Evolutionary conservation across 2,113 vertebrate genomes (phyloP).

Genomic region (Neotragus moschatus): DNA sequence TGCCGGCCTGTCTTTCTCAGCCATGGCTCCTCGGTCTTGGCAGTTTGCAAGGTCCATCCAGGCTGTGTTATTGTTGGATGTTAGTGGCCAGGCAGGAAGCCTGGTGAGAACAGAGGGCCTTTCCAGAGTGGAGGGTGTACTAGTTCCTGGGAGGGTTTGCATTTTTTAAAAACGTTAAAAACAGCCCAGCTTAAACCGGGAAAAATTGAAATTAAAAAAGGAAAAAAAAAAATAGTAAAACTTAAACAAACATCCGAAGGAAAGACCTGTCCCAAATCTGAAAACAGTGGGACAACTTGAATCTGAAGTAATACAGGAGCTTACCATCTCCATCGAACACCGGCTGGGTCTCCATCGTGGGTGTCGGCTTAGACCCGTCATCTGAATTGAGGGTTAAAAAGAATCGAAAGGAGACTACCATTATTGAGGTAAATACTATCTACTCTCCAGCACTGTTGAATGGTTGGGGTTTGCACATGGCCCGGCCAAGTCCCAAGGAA

Average conservation of each 20-base stretch:
- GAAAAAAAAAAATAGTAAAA: background rate
- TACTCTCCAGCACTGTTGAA: conserved; percentile 99
- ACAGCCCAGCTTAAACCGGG: conserved; percentile 51
- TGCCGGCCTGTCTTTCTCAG: background rate
- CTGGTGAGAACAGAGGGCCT: conserved; percentile 25
- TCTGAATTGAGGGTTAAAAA: conserved; percentile 99
- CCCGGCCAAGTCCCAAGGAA: conserved; percentile 86
- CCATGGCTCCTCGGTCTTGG: conserved; percentile 10
- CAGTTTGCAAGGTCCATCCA: conserved; percentile 39
- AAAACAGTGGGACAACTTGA: background rate
- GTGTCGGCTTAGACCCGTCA: conserved; percentile 95
- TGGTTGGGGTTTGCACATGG: conserved; percentile 98
- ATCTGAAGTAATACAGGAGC: background rate
- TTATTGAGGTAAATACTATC: conserved; percentile 99
- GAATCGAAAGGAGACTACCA: conserved; percentile 99
- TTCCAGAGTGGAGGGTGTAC: conserved; percentile 40
- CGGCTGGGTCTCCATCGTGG: conserved; percentile 94
- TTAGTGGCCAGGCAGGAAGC: conserved; percentile 43
- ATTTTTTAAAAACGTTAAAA: conserved; percentile 53
- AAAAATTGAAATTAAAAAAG: conserved; percentile 34
- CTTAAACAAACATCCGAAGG: conserved; percentile 13
- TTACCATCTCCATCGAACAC: conserved; percentile 94
- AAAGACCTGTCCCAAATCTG: background rate
- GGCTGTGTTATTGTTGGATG: conserved; percentile 69
- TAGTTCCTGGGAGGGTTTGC: conserved; percentile 39